phyloP scores from a whole-genome alignment of 2,113 vertebrate genomes.

The Cephalopterus ornatus region DNA sequence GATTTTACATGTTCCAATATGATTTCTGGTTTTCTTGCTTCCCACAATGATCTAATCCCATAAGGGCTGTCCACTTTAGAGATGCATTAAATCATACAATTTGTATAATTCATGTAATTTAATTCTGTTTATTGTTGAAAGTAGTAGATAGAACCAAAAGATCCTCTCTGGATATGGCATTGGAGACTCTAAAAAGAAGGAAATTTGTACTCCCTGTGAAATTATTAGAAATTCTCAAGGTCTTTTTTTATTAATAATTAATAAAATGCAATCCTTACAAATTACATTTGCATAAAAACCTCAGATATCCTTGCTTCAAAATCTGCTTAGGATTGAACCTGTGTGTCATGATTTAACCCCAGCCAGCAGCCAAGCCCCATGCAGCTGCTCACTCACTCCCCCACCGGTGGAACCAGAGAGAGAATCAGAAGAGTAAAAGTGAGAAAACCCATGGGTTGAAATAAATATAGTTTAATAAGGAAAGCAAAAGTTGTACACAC shows the following conservation, averaged over 20 bases:
- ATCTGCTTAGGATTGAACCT: neutral
- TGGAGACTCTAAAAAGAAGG: neutral
- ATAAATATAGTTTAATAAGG: neutral
- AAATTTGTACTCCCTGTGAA: neutral
- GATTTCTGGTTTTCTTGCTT: neutral
- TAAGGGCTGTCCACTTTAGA: neutral
- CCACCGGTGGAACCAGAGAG: neutral
- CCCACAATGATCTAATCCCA: neutral
- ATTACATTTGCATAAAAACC: neutral
- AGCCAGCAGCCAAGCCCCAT: neutral
- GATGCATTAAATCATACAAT: neutral
- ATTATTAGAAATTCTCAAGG: neutral
- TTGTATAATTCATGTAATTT: neutral
- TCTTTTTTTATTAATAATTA: slow-evolving; percentile 1
- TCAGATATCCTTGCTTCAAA: neutral
- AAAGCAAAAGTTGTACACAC: neutral
- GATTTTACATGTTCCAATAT: neutral
- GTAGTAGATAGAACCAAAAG: neutral
- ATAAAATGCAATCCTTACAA: neutral
- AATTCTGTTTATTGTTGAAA: neutral
- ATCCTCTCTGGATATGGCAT: neutral
- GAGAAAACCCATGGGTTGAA: neutral
- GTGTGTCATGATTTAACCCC: neutral
- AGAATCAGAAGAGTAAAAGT: neutral
- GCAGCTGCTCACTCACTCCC: neutral